Conservation (phyloP, 2,113 vertebrate species). For the Bubo blakistoni region DNA sequence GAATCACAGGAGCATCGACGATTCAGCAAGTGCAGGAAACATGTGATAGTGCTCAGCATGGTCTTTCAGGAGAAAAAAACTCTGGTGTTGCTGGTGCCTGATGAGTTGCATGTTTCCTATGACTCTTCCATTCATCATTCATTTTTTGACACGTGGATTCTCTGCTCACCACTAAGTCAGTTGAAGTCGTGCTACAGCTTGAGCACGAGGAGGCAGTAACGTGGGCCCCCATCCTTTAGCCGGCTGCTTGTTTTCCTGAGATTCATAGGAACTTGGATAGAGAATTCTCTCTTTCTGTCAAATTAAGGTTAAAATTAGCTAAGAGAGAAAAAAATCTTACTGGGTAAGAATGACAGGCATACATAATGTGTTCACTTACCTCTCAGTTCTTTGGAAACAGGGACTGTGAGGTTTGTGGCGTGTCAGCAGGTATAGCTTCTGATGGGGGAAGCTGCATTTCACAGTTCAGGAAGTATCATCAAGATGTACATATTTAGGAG, state of each 20-base stretch:
- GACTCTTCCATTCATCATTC: neutral
- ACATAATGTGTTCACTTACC: neutral
- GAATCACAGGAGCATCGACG: neutral
- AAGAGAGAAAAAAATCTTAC: neutral
- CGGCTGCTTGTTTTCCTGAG: neutral
- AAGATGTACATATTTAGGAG: neutral
- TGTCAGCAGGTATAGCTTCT: neutral
- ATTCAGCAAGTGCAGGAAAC: neutral
- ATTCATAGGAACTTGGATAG: neutral
- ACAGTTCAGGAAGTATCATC: neutral
- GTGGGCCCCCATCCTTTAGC: neutral
- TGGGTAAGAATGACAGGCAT: neutral
- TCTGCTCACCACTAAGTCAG: neutral
- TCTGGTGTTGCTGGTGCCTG: neutral
- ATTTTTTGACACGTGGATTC: neutral
- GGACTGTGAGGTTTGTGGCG: neutral
- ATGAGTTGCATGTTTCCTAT: neutral
- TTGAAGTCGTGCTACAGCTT: neutral
- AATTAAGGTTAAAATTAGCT: conserved; percentile 1
- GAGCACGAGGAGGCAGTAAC: neutral
- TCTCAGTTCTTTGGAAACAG: neutral
- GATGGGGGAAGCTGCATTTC: neutral
- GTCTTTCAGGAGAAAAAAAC: neutral
- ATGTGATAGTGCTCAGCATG: neutral
- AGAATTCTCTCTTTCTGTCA: neutral